Evolutionary conservation across 2,888 invertebrate species (phyloP), one percentile per base, ranked within the genome.

Genomic region (Andrena minutula): DNA sequence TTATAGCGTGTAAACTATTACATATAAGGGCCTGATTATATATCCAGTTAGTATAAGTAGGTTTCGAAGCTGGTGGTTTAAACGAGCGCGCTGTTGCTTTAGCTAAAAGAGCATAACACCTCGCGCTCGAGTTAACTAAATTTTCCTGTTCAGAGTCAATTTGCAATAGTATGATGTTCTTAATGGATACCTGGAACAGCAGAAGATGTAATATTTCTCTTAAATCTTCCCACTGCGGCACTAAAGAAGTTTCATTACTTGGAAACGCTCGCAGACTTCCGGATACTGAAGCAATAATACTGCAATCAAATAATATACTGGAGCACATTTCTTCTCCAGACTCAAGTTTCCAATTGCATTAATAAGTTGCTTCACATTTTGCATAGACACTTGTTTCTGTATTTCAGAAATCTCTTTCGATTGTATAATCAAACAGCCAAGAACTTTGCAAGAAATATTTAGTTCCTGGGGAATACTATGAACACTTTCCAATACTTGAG

Each of bases 361-460:
- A n/a, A 93, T 41, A 1, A 93, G 69, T 16, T 92, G 92, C 68
- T 94, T 94, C 0, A 93, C 86, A 65, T 85, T 88, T 75, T 93
- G 92, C 88, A 89, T 90, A 0, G 93, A 92, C 49, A 93, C 76
- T 56, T 90, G 90, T 79, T 93, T 93, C 2, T 92, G 92, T 32
- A 93, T 61, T 61, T 94, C 93, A 0, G 91, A 83, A 30, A 93
- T 83, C 16, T 90, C 86, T 73, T 92, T 93, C 16, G 89, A 90
- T 5, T 56, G 64, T 26, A 82, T 78, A 16, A 93, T 72, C 60
- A 94, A 70, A 26, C 35, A 70, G 26, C 89, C 89, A 12, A 91
- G 76, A 51, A 91, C 82, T 83, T 89, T 88, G 58, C 91, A 92
- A 5, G 91, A 88, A 16, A 89, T 26, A 5, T 85, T 85, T 6